These are phyloP conservation scores for Drosophila subpulchrella DNA, from an alignment of 1,140 invertebrate species.

Conservation along the genomic window DNA sequence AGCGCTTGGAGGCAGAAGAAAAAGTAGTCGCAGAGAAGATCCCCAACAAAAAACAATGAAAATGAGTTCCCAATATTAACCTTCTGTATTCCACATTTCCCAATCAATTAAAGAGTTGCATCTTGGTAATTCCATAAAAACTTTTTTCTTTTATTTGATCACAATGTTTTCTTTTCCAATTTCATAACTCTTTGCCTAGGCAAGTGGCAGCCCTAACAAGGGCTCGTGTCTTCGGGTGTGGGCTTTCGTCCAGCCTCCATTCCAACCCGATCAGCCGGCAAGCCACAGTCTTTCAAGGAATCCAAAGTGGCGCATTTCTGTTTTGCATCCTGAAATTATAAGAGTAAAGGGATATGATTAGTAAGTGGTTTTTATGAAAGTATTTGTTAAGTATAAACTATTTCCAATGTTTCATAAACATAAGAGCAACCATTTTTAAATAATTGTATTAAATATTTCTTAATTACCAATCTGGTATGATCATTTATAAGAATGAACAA, in stretches of 20 bases:
- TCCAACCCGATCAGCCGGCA: conserved; percentile 29
- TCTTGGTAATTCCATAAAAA: conserved; percentile 72
- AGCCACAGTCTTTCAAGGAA: conserved; percentile 68
- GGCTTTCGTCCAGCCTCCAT: conserved; percentile 23
- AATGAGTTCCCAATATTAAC: background rate
- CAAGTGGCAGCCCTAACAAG: conserved; percentile 76
- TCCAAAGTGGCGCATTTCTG: conserved; percentile 3
- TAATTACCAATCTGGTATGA: too few relatives aligned
- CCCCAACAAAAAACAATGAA: conserved; percentile 5
- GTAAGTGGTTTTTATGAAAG: background rate
- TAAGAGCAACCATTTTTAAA: too few relatives aligned
- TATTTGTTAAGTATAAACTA: background rate
- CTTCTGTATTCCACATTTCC: background rate
- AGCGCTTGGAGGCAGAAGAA: background rate
- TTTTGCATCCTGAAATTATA: conserved; percentile 29
- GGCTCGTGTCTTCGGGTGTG: conserved; percentile 42
- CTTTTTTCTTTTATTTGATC: conserved; percentile 75
- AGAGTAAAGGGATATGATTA: background rate
- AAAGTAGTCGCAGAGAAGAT: conserved; percentile 18
- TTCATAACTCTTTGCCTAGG: conserved; percentile 70
- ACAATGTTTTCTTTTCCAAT: conserved; percentile 75
- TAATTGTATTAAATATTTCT: too few relatives aligned
- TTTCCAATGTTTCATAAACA: background rate
- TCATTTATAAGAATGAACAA: too few relatives aligned
- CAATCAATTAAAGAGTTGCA: background rate